Conservation (phyloP, 2,113 vertebrate genomes). For the Paratilapia polleni region DNA sequence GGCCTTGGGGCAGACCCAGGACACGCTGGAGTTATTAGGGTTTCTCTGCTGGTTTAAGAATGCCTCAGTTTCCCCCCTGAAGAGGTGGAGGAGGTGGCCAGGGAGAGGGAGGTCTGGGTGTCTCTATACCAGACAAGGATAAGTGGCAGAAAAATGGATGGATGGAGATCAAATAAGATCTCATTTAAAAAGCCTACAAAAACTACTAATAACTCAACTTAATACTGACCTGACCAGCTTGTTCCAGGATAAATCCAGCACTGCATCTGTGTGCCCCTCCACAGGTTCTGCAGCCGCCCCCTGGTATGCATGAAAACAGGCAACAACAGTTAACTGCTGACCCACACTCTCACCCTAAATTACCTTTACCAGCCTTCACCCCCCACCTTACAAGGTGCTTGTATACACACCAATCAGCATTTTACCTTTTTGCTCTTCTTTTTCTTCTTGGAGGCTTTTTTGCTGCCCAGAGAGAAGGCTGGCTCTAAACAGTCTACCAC, state of each 20-base stretch:
- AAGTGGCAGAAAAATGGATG: neutral
- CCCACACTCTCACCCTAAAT: neutral
- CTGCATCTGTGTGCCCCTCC: slow-evolving; percentile 90
- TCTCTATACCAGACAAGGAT: neutral
- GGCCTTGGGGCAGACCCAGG: too few species aligned
- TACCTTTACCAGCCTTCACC: neutral
- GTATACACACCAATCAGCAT: neutral
- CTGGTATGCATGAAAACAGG: slow-evolving; percentile 64
- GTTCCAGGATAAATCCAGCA: slow-evolving; percentile 97
- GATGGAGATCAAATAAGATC: neutral
- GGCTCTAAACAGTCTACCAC: slow-evolving; percentile 95
- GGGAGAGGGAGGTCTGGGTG: neutral
- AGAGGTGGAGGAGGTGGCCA: neutral
- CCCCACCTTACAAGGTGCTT: neutral
- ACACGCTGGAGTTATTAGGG: too few species aligned
- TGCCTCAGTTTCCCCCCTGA: too few species aligned
- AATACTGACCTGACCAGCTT: slow-evolving; percentile 85
- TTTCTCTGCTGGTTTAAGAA: too few species aligned
- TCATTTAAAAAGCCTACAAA: too few species aligned
- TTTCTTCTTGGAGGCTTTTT: slow-evolving; percentile 89
- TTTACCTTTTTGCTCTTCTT: slow-evolving; percentile 90
- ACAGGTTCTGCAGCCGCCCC: slow-evolving; percentile 74
- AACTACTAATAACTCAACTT: neutral
- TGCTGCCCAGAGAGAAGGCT: slow-evolving; percentile 90
- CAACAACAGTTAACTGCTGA: neutral